Evolutionary conservation across 2,888 invertebrate genomes (phyloP).

Genomic region (Andrena bucephala): DNA sequence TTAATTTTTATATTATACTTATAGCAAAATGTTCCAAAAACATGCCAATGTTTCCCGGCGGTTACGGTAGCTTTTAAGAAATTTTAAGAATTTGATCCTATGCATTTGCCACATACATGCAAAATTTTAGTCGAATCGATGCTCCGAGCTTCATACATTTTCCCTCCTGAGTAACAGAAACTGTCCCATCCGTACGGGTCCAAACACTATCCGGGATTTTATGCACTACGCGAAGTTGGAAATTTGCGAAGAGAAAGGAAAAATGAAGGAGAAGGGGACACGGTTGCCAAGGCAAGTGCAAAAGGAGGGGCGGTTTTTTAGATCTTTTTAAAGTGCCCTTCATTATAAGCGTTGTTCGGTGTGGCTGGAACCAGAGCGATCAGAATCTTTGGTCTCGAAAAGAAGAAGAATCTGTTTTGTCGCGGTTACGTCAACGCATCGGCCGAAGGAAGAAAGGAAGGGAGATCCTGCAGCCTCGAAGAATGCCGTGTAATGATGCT

Average conservation of each 20-base stretch:
- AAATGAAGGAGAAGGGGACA: neutral
- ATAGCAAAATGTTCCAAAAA: no score
- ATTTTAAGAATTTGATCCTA: no score
- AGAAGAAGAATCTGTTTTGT: conserved; percentile 41
- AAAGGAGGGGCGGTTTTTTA: neutral
- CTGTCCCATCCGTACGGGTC: neutral
- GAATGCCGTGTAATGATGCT: conserved; percentile 79
- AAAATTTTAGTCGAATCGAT: no score
- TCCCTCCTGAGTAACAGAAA: no score
- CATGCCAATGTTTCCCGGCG: no score
- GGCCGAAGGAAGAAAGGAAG: conserved; percentile 54
- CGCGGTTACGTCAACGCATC: conserved; percentile 54
- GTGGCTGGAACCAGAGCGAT: conserved; percentile 17
- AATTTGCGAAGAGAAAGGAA: neutral
- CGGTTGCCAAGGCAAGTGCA: neutral
- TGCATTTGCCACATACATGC: no score
- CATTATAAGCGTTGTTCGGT: neutral
- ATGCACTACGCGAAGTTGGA: neutral
- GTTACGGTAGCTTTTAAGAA: no score
- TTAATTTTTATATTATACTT: no score
- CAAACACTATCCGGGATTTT: neutral
- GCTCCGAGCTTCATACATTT: no score
- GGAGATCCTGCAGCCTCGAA: conserved; percentile 72
- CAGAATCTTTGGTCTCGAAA: conserved; percentile 22
- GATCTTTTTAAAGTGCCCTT: neutral